phyloP scores from a whole-genome alignment of 1,140 invertebrate genomes.

The Sinella curviseta region DNA sequence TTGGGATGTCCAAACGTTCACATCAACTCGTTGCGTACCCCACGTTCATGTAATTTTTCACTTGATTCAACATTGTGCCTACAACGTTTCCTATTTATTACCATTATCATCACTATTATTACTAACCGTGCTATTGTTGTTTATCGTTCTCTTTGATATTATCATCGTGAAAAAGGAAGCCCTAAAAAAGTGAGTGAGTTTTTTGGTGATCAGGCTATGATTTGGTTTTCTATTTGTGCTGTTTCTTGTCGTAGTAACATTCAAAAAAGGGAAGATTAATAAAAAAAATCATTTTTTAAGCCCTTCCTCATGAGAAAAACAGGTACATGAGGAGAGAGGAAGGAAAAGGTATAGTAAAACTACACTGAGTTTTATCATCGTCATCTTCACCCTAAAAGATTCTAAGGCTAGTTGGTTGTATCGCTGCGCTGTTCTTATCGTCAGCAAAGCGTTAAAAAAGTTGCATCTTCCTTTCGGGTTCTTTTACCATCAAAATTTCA shows the following conservation, averaged over 20 bases:
- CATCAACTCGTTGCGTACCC: not conserved
- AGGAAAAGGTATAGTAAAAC: not conserved
- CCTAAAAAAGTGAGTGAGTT: not conserved
- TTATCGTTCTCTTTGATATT: too few species aligned
- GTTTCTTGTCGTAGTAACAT: too few species aligned
- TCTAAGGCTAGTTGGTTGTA: too few species aligned
- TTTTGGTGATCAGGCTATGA: too few species aligned
- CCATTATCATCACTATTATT: not conserved
- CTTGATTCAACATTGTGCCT: too few species aligned
- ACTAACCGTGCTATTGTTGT: not conserved
- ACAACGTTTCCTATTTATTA: not conserved
- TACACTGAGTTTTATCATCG: too few species aligned
- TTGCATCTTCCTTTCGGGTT: too few species aligned
- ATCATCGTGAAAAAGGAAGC: not conserved
- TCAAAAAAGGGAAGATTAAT: not conserved
- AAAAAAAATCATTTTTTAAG: conserved; percentile 1
- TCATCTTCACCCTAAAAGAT: too few species aligned
- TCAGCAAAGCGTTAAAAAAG: too few species aligned
- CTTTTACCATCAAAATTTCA: too few species aligned
- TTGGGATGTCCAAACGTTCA: conserved; percentile 19
- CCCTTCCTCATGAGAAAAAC: conserved; percentile 19
- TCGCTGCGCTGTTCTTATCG: too few species aligned
- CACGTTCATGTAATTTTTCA: not conserved
- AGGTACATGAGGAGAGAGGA: not conserved
- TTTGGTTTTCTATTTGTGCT: not conserved